Evolutionary conservation across 2,113 vertebrate genomes (phyloP).

Genomic region (Cacatua alba): DNA sequence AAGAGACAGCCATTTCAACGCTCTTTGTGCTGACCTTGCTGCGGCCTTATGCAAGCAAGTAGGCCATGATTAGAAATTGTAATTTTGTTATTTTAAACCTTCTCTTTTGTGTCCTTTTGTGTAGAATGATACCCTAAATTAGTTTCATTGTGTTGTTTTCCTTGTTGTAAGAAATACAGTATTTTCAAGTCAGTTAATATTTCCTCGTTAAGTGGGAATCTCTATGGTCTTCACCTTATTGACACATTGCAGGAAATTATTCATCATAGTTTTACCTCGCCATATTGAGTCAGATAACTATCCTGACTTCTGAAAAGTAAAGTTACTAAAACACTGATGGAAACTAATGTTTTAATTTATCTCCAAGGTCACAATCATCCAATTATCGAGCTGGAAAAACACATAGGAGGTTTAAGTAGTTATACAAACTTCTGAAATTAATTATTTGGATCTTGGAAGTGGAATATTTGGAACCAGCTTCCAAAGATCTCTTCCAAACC

Average conservation of each 20-base stretch:
- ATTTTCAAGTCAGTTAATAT: neutral
- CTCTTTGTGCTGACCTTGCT: neutral
- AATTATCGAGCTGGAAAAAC: neutral
- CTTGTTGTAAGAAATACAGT: neutral
- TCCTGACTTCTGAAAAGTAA: neutral
- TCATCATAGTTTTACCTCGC: neutral
- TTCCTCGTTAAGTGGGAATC: neutral
- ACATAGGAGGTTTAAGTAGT: neutral
- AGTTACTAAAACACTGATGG: neutral
- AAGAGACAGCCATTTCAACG: neutral
- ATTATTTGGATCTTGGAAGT: neutral
- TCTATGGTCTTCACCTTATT: neutral
- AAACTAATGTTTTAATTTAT: neutral
- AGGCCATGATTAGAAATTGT: neutral
- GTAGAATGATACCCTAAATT: neutral
- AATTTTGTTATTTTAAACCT: neutral
- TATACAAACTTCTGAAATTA: neutral
- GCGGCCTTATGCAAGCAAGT: neutral
- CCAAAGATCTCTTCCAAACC: neutral
- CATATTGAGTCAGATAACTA: neutral
- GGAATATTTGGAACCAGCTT: neutral
- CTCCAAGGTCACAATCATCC: neutral
- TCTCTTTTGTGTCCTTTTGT: rapidly evolving
- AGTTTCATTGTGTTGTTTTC: neutral
- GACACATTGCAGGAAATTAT: neutral